Conservation (phyloP, 2,797 vertebrate genomes). For the Acrossocheilus wenchowensis region DNA sequence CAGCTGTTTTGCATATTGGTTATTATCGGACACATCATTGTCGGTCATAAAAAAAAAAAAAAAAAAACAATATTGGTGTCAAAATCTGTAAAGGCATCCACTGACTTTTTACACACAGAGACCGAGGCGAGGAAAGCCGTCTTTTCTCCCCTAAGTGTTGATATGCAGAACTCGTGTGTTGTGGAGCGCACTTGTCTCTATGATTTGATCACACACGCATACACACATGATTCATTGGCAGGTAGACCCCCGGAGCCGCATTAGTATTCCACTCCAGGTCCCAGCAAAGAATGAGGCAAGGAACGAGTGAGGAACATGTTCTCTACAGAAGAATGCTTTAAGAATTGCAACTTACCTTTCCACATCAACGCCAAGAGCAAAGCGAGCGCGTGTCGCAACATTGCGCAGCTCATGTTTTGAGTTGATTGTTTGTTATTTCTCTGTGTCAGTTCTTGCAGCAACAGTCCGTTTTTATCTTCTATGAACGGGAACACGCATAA, state of each 20-base stretch:
- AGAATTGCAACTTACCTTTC: constrained; percentile 77
- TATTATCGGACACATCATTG: not conserved
- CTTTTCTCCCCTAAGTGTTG: constrained; percentile 39
- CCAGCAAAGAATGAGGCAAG: constrained; percentile 66
- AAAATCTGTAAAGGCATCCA: constrained; percentile 3
- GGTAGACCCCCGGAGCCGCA: constrained; percentile 69
- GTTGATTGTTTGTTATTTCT: constrained; percentile 68
- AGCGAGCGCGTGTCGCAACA: constrained; percentile 74
- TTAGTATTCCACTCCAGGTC: constrained; percentile 79
- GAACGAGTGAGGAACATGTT: constrained; percentile 55
- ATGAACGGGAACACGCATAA: constrained; percentile 45
- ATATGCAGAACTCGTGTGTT: constrained; percentile 57
- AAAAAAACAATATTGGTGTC: not conserved
- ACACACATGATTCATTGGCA: constrained; percentile 68
- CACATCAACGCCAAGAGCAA: constrained; percentile 76
- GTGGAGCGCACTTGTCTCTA: constrained; percentile 34
- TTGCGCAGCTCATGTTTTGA: constrained; percentile 78
- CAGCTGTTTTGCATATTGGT: not conserved
- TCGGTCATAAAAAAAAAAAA: not conserved
- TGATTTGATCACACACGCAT: constrained; percentile 46
- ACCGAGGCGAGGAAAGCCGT: not conserved
- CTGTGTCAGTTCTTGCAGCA: constrained; percentile 67
- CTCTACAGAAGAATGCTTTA: constrained; percentile 50
- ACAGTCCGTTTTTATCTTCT: constrained; percentile 33
- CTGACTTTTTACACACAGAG: constrained; percentile 22